Base-by-base conservation (phyloP, 92 coral and sea anemone genomes). In the Phenganax stokvisi region DNA sequence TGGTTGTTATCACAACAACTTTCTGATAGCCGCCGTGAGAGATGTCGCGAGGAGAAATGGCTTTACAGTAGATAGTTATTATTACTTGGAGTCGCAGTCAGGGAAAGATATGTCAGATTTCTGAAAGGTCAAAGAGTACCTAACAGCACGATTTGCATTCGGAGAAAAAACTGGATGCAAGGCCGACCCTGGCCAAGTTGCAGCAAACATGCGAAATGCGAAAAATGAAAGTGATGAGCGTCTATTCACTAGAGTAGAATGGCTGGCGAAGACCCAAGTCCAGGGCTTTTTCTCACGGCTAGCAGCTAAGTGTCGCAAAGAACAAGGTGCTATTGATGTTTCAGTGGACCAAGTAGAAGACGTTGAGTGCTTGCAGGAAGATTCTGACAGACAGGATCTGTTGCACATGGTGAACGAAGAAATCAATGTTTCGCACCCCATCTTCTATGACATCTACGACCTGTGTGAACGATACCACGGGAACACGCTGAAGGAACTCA, bases 81-180 rank as follows among this genome's bases (percentile, higher is more conserved):
- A 20, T 20, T 20, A 20, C 25, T 20, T 20, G 25, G 25, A 20
- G 25, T 20, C 25, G 25, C 25, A 20, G 25, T 20, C 25, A 20
- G 25, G 25, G 25, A 20, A 20, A 20, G 25, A 20, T 20, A 20
- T 20, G 25, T 20, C 25, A 20, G 25, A 20, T 20, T 90, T 75
- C 82, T 91, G 77, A 51, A 88, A 90, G 67, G 91, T 86, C 12
- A 90, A 80, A 74, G 87, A 88, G 6, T 90, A 88, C 72, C 87
- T 90, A 44, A 90, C 85, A 11, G 84, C 87, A 88, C 84, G 87
- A 64, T 90, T 88, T 60, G 72, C 81, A 58, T 73, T 88, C 64
- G 96, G 96, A 60, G 91, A 88, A 86, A 86, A 86, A 80, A 84
- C 87, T 6, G 90, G 90, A 10, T 62, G 85, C 10, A 90, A 87